A percentile compares a stretch with the other conserved stretches of the same genome.
phyloP scores from a whole-genome alignment of 2,888 invertebrate species.

The Salticus scenicus region DNA sequence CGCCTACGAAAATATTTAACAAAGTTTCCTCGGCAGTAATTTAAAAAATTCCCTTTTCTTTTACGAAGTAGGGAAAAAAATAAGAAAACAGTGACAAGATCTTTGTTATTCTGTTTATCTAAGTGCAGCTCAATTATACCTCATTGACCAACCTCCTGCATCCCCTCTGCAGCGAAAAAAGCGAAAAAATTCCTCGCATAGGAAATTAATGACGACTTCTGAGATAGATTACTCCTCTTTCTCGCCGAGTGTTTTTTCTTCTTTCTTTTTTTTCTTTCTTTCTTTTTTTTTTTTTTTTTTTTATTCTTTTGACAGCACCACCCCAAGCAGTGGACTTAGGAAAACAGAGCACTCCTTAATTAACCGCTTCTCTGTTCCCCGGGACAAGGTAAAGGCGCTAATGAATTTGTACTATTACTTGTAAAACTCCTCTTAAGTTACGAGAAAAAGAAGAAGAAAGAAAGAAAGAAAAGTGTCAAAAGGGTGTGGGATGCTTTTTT shows the following conservation, averaged over 20 bases:
- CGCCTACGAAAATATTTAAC: background rate
- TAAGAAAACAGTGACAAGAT: background rate
- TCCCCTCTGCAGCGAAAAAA: constrained; percentile 33
- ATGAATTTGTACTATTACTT: constrained; percentile 58
- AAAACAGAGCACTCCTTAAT: constrained; percentile 58
- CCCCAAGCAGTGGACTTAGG: constrained; percentile 28
- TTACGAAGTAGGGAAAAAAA: background rate
- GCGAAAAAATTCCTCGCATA: constrained; percentile 46
- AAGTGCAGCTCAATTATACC: constrained; percentile 57
- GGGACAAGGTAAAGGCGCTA: constrained; percentile 36
- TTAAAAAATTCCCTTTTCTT: background rate
- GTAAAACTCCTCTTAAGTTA: constrained; percentile 5
- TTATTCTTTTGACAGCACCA: constrained; percentile 50
- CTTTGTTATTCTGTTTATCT: constrained; percentile 39
- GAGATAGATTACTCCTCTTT: constrained; percentile 54
- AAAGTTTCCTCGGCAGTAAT: background rate
- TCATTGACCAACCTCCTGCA: constrained; percentile 20
- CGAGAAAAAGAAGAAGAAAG: background rate
- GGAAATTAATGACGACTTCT: constrained; percentile 59
- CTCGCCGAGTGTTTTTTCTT: constrained; percentile 13
- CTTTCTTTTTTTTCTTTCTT: constrained; percentile 31
- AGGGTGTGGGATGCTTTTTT: too few species aligned
- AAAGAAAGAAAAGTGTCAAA: too few species aligned
- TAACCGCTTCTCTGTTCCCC: constrained; percentile 28
- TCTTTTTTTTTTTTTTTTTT: constrained; percentile 34